Percentiles rank a stretch among this genome's conserved stretches.
phyloP scores from a whole-genome alignment of 2,797 vertebrate species.

The Anas acuta region DNA sequence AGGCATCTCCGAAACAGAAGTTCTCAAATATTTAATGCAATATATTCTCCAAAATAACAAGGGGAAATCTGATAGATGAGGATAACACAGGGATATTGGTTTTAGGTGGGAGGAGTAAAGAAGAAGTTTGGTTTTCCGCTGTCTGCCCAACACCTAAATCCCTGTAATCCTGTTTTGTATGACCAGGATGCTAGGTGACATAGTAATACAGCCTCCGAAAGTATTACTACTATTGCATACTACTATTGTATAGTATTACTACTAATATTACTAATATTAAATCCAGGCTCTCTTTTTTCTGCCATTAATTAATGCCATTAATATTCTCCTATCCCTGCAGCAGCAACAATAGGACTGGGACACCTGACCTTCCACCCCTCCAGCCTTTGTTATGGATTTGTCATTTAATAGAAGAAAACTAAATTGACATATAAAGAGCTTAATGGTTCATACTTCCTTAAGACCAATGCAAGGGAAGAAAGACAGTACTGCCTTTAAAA shows the following conservation, averaged over 20 bases:
- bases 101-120: accelerated
- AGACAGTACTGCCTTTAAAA: not conserved
- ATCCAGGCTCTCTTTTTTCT: not conserved
- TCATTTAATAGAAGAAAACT: not conserved
- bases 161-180: not conserved
- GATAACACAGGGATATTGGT: not conserved
- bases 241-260: too few relatives aligned
- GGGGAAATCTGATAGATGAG: not conserved
- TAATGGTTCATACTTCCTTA: not conserved
- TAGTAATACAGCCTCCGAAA: not conserved
- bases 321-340: not conserved
- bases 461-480: not conserved
- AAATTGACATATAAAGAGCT: not conserved
- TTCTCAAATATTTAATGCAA: not conserved
- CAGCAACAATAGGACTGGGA: not conserved
- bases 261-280: not conserved
- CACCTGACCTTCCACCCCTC: not conserved
- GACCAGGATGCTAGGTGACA: not conserved
- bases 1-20: not conserved
- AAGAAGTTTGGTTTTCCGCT: not conserved
- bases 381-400: not conserved
- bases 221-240: not conserved
- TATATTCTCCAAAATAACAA: not conserved
- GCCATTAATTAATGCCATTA: not conserved
- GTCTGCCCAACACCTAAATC: not conserved